Percentiles rank a stretch among this genome's conserved stretches.
Conservation (phyloP, 2,888 invertebrate genomes). For the Epirrita christyi region DNA sequence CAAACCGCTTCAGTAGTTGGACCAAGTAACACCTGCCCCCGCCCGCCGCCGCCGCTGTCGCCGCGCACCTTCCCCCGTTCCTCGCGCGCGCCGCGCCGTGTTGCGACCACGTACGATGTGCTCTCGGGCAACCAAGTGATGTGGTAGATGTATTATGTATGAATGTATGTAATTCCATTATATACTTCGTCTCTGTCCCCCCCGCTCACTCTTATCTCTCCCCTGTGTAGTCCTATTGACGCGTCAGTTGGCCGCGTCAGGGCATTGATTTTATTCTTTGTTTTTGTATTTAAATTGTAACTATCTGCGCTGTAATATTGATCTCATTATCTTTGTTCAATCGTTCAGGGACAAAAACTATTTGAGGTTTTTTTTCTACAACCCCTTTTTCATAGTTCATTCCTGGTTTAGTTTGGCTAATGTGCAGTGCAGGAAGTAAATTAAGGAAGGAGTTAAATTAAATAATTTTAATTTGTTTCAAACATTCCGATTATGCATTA, state of each 20-base stretch:
- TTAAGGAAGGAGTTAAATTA: background rate
- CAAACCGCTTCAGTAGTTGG: slow-evolving; percentile 51
- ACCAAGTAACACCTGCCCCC: slow-evolving; percentile 62
- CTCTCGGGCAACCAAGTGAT: slow-evolving; percentile 72
- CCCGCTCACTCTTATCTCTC: slow-evolving; percentile 63
- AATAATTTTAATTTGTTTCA: slow-evolving; percentile 4
- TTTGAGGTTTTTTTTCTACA: slow-evolving; percentile 4
- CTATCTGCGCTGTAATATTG: slow-evolving; percentile 57
- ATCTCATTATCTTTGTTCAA: slow-evolving; percentile 49
- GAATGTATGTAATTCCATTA: slow-evolving; percentile 76
- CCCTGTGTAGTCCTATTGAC: slow-evolving; percentile 68
- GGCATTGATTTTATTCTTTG: slow-evolving; percentile 72
- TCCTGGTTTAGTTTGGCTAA: no score
- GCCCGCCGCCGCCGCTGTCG: slow-evolving; percentile 53
- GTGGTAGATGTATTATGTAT: slow-evolving; percentile 57
- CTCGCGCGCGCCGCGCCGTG: slow-evolving; percentile 48
- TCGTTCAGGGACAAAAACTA: slow-evolving; percentile 12
- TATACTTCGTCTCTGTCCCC: slow-evolving; percentile 78
- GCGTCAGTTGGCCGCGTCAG: slow-evolving; percentile 74
- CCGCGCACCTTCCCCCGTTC: slow-evolving; percentile 47
- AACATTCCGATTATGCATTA: background rate
- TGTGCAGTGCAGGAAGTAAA: background rate
- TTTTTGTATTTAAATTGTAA: slow-evolving; percentile 65
- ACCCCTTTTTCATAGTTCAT: background rate
- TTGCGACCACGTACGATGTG: slow-evolving; percentile 52